Base-by-base conservation (phyloP, 2,113 vertebrate species). In the Chaenocephalus aceratus region DNA sequence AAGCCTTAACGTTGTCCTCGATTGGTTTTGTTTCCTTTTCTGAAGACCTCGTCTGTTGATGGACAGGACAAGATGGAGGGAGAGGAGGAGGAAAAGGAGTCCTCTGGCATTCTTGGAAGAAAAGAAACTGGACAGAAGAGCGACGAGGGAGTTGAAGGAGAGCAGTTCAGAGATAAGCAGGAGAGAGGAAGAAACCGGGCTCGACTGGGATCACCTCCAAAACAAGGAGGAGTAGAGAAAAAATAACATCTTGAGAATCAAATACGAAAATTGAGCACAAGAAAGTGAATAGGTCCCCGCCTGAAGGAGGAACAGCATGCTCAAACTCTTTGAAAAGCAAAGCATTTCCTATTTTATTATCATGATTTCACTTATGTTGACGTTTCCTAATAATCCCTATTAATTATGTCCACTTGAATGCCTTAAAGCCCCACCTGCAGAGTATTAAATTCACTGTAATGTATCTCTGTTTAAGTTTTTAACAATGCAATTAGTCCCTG, bases 1-100 rank as follows among this genome's bases (percentile, higher is more conserved):
- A 93, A 92, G 86, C 46, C 57, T 69, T 82, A 23, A 74, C 71
- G 89, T 74, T 84, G 86, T 84, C 74, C 64, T 41, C 36, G 36
- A 41, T 2, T 6, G 3, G 30, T 65, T 61, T 57, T 76, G 62
- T 63, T 44, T 13, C 9, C 1, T 78, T 78, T 52, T 34, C 70
- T 72, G 63, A 57, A 58, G 49, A 48, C 76, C 61, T 73, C 21
- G 0, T 6, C 45, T 58, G 52, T 70, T 45, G 6, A 72, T 74
- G 61, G 45, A 75, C 41, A 77, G 82, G 61, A 79, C 58, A 49
- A 58, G 45, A 26, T 21, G 75, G 78, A 59, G 63, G 48, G 49
- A 60, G 56, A 52, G 56, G 60, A 52, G 56, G 60, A 71, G 54
- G 36, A 64, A n/a, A 71, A 82, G 7, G 72, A 72, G 79, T 82